phyloP scores from a whole-genome alignment of 2,888 invertebrate genomes.

The Netelia virgata region DNA sequence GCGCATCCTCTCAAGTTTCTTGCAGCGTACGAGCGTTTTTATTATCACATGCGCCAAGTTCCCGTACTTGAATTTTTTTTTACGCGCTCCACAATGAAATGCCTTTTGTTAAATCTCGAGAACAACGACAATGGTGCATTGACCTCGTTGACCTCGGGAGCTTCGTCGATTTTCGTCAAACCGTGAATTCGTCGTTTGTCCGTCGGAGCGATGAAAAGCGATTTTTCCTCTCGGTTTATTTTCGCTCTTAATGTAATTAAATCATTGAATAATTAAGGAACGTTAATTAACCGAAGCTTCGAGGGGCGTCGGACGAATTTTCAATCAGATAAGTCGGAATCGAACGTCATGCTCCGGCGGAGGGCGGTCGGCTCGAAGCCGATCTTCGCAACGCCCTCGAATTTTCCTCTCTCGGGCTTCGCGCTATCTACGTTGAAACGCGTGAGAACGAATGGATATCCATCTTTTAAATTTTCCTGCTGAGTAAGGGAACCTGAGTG shows the following conservation, averaged over 20 bases:
- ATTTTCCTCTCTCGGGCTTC: constrained; percentile 32
- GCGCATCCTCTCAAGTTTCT: constrained; percentile 71
- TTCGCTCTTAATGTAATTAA: constrained; percentile 46
- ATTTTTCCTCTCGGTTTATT: constrained; percentile 15
- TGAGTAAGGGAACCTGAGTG: constrained; percentile 73
- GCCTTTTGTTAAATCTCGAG: constrained; percentile 74
- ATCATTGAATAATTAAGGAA: constrained; percentile 53
- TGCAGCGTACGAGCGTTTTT: constrained; percentile 47
- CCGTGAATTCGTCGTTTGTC: background rate
- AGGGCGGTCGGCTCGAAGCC: background rate
- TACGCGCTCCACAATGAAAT: constrained; percentile 72
- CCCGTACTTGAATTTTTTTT: constrained; percentile 56
- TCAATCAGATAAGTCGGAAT: constrained; percentile 57
- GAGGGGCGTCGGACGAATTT: constrained; percentile 24
- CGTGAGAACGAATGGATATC: constrained; percentile 38
- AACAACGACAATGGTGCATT: constrained; percentile 62
- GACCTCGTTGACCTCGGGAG: constrained; percentile 58
- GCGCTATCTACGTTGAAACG: background rate
- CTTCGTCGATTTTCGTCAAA: background rate
- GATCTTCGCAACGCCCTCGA: constrained; percentile 38
- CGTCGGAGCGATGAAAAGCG: background rate
- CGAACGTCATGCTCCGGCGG: constrained; percentile 18
- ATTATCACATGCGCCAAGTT: constrained; percentile 26
- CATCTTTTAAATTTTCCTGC: constrained; percentile 67
- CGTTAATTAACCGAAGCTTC: constrained; percentile 31